Base-by-base conservation (phyloP, 2,888 invertebrate genomes). In the Cantharis flavilabris region DNA sequence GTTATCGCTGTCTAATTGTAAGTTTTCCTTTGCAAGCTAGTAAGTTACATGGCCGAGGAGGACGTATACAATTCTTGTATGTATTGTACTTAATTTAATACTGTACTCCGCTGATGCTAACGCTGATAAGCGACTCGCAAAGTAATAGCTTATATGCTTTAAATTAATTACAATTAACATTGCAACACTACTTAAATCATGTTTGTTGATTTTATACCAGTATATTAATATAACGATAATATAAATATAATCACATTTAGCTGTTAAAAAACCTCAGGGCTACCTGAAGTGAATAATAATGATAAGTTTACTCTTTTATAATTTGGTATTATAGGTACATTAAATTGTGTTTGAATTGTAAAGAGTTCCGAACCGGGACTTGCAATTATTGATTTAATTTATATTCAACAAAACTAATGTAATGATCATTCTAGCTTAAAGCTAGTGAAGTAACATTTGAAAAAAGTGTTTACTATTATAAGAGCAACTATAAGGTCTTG, bases 111-210 rank as follows among this genome's bases (percentile, higher is more conserved):
- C 78, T 77, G 82, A 83, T 82, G 75, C 73, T 69, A 73, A 78
- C 80, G 79, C 81, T 81, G 82, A 82, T 82, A 82, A 80, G 77
- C 80, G 76, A 73, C 73, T 77, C 73, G 73, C 77, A 69, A 75
- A 76, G 76, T 71, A 73, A 78, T 77, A 75, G 73, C 76, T 77
- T 78, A 73, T 75, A 77, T 80, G 80, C 77, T 78, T 73, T 49
- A 78, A 81, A 82, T 83, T 83, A 84, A 84, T 83, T 83, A 83
- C 83, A 83, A 83, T 84, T 84, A 83, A 82, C 82, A 81, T 78
- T 76, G 73, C 63, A 78, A 76, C 73, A 73, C 73, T 71, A 75
- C 76, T 79, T 80, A 72, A 70, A 70, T 69, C 72, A 70, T 76
- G 49, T 49, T 49, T 49, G 49, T n/a, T n/a, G n/a, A 49, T 49